Evolutionary conservation across 2,797 vertebrate genomes (phyloP).

Genomic region (Eidolon dupreanum): DNA sequence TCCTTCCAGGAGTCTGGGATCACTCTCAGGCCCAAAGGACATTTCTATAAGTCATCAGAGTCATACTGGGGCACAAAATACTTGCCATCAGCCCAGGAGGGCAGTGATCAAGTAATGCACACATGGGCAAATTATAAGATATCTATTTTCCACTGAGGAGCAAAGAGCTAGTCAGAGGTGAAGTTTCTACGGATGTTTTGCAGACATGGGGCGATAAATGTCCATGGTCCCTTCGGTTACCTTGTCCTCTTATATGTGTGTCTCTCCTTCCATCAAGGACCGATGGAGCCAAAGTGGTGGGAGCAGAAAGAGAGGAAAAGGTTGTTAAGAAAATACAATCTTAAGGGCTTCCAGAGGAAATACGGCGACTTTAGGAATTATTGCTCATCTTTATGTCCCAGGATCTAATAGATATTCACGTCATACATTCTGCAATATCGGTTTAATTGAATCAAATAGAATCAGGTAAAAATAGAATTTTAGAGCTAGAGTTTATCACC

Average conservation of each 20-base stretch:
- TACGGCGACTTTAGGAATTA: neutral
- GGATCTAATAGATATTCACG: neutral
- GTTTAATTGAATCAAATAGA: neutral
- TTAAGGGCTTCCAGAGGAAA: neutral
- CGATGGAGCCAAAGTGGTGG: neutral
- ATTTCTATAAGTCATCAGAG: neutral
- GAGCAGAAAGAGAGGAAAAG: neutral
- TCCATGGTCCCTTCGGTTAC: conserved; percentile 40
- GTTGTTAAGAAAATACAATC: neutral
- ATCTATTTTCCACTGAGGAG: conserved; percentile 61
- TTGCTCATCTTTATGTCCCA: neutral
- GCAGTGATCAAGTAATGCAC: conserved; percentile 48
- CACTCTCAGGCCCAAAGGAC: neutral
- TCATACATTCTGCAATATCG: neutral
- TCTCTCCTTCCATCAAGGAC: conserved; percentile 15
- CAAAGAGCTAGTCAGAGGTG: conserved; percentile 66
- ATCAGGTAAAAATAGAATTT: neutral
- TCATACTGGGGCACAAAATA: neutral
- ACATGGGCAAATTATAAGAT: conserved; percentile 41
- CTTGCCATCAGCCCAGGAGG: conserved; percentile 29
- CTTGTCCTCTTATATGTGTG: conserved; percentile 40
- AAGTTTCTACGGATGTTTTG: conserved; percentile 56
- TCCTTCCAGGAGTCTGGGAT: neutral
- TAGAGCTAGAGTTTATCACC: neutral
- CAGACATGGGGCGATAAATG: conserved; percentile 72